phyloP scores from a whole-genome alignment of 2,888 invertebrate species.

The Alloplasta piceator region DNA sequence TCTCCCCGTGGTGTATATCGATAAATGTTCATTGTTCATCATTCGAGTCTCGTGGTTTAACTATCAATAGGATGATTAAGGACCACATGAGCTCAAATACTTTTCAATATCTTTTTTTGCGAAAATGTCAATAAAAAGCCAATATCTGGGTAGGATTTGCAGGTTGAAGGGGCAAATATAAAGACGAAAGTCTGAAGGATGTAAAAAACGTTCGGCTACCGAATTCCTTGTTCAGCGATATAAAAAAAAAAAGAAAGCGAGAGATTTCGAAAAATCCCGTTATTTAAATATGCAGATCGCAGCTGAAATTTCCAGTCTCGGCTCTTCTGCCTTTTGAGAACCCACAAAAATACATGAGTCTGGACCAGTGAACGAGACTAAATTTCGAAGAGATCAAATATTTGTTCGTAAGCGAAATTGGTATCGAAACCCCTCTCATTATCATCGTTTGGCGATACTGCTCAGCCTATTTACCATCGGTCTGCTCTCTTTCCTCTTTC shows the following conservation, averaged over 20 bases:
- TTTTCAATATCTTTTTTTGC: no score
- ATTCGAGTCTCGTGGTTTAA: conserved; percentile 1
- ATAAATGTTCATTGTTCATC: conserved; percentile 45
- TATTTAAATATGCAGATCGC: conserved; percentile 50
- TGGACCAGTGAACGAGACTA: not conserved
- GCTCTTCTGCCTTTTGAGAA: not conserved
- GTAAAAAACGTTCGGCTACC: not conserved
- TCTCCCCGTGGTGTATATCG: conserved; percentile 21
- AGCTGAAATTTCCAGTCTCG: conserved; percentile 37
- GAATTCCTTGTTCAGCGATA: conserved; percentile 7
- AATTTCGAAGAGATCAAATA: conserved; percentile 39
- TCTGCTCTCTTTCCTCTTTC: not conserved
- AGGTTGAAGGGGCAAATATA: no score
- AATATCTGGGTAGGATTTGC: no score
- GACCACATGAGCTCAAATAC: not conserved
- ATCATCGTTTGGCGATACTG: not conserved
- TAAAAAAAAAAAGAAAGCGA: conserved; percentile 3
- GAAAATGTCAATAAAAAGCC: not conserved
- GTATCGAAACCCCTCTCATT: not conserved
- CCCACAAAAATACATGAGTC: conserved; percentile 24
- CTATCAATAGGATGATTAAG: not conserved
- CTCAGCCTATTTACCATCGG: not conserved
- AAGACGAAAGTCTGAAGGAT: no score
- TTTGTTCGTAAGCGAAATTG: conserved; percentile 27
- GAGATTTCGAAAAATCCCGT: conserved; percentile 54